Conservation (phyloP, 1,140 invertebrate species). For the Eueides isabella region DNA sequence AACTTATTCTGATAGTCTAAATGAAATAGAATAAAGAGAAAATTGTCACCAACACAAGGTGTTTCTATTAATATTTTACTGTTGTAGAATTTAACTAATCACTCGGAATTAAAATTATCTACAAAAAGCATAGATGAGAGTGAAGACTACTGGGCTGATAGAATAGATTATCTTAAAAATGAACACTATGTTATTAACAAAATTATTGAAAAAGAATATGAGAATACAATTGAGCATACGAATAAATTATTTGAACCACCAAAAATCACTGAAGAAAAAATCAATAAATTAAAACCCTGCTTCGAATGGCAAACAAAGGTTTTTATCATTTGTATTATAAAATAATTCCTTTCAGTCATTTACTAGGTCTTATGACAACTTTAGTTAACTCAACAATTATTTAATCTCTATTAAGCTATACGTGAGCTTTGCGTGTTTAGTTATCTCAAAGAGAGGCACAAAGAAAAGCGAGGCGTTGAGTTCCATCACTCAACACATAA, state of each 20-base stretch:
- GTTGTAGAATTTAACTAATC: conserved; percentile 26
- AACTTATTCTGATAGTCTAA: no score
- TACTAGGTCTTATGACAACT: no score
- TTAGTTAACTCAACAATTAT: no score
- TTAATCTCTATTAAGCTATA: no score
- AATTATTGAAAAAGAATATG: conserved; percentile 70
- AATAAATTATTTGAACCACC: conserved; percentile 51
- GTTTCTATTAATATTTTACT: not conserved
- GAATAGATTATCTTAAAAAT: conserved; percentile 66
- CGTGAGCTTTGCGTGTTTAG: no score
- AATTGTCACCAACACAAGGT: no score
- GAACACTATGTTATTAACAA: conserved; percentile 70
- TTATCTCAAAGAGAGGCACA: no score
- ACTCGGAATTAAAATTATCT: conserved; percentile 50
- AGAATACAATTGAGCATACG: conserved; percentile 59
- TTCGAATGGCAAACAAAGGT: conserved; percentile 67
- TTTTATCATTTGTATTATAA: no score
- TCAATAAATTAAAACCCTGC: conserved; percentile 68
- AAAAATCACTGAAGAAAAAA: conserved; percentile 54
- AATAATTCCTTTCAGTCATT: no score
- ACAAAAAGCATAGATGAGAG: conserved; percentile 50
- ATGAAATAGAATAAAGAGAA: not conserved
- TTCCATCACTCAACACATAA: no score
- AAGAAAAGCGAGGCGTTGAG: no score
- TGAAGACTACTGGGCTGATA: conserved; percentile 64